Conservation (phyloP, 1,140 invertebrate genomes). For the Calliphora vicina region DNA sequence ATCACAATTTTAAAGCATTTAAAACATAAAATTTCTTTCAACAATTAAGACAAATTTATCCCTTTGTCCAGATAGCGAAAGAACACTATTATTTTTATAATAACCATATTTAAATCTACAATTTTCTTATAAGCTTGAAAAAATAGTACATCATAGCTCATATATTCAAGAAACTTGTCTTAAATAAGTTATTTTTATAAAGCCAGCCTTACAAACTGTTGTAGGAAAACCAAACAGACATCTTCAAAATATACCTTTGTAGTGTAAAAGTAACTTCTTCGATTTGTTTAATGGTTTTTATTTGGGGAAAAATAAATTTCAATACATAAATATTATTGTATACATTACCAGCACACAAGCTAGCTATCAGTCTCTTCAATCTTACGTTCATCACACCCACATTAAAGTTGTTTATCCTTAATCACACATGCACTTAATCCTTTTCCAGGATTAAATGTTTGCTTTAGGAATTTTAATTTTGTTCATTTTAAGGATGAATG, state of each 20-base stretch:
- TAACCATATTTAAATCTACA: too few species aligned
- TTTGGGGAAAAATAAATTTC: neutral
- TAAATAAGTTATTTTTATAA: too few species aligned
- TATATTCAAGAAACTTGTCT: too few species aligned
- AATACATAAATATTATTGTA: neutral
- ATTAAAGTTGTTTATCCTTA: neutral
- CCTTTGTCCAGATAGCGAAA: too few species aligned
- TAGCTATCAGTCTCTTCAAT: neutral
- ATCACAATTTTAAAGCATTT: too few species aligned
- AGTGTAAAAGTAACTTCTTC: neutral
- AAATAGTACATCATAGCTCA: too few species aligned
- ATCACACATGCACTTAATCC: neutral
- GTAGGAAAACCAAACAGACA: neutral
- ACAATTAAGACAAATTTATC: too few species aligned
- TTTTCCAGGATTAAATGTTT: neutral
- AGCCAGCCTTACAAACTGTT: neutral
- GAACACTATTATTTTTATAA: too few species aligned
- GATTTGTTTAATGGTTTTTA: neutral
- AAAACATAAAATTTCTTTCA: too few species aligned
- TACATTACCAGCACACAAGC: slow-evolving; percentile 26
- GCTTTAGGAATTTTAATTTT: neutral
- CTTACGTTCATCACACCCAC: neutral
- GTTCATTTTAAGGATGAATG: too few species aligned
- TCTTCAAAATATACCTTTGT: neutral
- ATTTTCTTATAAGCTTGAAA: too few species aligned